Conservation (phyloP, 2,797 vertebrate species). For the Oophaga sylvatica region DNA sequence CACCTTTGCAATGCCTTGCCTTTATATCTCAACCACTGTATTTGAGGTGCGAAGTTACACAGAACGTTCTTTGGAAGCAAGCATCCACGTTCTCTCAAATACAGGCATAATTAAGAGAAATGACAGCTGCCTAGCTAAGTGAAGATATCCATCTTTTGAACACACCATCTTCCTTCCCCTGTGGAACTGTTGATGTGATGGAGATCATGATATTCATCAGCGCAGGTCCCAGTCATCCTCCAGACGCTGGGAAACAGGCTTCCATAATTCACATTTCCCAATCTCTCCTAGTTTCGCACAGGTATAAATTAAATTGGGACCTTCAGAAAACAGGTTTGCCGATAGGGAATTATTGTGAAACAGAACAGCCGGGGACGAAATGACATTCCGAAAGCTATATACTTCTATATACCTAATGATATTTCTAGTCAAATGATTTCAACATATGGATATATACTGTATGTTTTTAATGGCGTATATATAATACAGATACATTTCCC, state of each 20-base stretch:
- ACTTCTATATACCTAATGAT: background rate
- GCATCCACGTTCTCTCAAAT: conserved; percentile 45
- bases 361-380: conserved; percentile 47
- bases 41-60: conserved; percentile 40
- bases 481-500: background rate
- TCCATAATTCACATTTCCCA: conserved; percentile 60
- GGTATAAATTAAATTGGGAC: conserved; percentile 62
- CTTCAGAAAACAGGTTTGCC: conserved; percentile 51
- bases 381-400: conserved; percentile 30
- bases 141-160: conserved; percentile 60
- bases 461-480: background rate
- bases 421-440: conserved; percentile 34
- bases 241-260: conserved; percentile 42
- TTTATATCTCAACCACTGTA: conserved; percentile 28
- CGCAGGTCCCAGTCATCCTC: conserved; percentile 51
- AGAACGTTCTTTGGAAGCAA: conserved; percentile 46
- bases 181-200: conserved; percentile 59
- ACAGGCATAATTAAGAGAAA: conserved; percentile 60
- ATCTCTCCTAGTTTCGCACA: conserved; percentile 51
- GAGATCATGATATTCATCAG: conserved; percentile 61
- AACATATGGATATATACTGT: background rate
- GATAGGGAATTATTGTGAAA: conserved; percentile 52
- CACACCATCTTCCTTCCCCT: conserved; percentile 60
- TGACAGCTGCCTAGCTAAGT: conserved; percentile 61
- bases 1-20: conserved; percentile 16